Percentiles rank a stretch among this genome's conserved stretches.
Conservation (phyloP, 2,797 vertebrate genomes). For the Chromis chromis region DNA sequence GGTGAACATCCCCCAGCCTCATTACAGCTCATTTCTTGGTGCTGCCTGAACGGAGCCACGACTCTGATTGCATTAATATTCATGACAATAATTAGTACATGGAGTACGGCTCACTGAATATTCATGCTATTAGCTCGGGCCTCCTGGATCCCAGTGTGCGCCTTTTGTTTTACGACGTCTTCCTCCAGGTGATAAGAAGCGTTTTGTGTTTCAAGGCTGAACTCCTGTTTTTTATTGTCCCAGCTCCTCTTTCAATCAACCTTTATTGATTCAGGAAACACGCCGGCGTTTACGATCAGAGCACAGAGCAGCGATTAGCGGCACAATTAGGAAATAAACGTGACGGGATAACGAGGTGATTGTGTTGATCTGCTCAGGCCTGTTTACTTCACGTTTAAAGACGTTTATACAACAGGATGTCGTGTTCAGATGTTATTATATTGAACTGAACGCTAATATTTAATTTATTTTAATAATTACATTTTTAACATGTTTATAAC, state of each 20-base stretch:
- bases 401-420: too few species aligned
- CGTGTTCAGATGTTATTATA: too few species aligned
- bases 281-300: not conserved
- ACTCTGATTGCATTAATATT: conserved; percentile 99
- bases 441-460: too few species aligned
- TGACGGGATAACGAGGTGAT: not conserved
- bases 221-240: conserved; percentile 1
- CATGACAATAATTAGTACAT: conserved; percentile 98
- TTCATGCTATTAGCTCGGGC: conserved; percentile 98
- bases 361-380: not conserved
- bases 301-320: conserved; percentile 19
- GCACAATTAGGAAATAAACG: conserved; percentile 1
- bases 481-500: too few species aligned
- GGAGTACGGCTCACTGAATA: conserved; percentile 98
- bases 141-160: conserved; percentile 84
- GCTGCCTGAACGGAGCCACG: conserved; percentile 89
- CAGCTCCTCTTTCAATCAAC: conserved; percentile 4
- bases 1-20: conserved; percentile 64
- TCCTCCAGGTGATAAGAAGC: conserved; percentile 45
- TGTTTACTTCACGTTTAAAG: too few species aligned
- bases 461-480: too few species aligned
- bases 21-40: conserved; percentile 94
- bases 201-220: conserved; percentile 30
- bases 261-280: conserved; percentile 14
- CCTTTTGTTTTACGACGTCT: conserved; percentile 60